Conservation (phyloP, 1,140 invertebrate genomes). For the Bombyx mandarina region DNA sequence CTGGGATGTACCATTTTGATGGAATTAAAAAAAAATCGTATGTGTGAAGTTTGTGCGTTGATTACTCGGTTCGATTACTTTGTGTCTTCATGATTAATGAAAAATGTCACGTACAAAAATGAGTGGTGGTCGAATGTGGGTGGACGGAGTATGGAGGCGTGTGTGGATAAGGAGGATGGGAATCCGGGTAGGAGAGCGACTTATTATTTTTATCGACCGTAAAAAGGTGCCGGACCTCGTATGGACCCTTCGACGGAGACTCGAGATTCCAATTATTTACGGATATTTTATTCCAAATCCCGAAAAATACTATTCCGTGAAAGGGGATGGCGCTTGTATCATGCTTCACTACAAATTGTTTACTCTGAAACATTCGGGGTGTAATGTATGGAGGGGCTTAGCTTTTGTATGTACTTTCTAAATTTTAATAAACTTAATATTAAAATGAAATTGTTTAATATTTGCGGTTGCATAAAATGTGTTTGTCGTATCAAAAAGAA, state of each 20-base stretch:
- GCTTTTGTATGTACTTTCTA: too few species aligned
- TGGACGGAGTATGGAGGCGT: slow-evolving; percentile 21
- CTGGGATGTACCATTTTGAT: slow-evolving; percentile 21
- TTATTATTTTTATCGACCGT: slow-evolving; percentile 55
- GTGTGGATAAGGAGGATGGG: slow-evolving; percentile 12
- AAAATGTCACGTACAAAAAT: slow-evolving; percentile 65
- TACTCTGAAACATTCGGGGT: slow-evolving; percentile 12
- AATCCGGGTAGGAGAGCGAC: slow-evolving; percentile 19
- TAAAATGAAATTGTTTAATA: not conserved
- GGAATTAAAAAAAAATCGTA: too few species aligned
- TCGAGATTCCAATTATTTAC: slow-evolving; percentile 48
- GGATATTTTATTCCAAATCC: slow-evolving; percentile 44
- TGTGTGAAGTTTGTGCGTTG: too few species aligned
- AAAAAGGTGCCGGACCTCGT: slow-evolving; percentile 50
- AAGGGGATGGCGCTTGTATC: slow-evolving; percentile 30
- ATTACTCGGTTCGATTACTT: slow-evolving; percentile 5
- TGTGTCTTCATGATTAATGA: slow-evolving; percentile 39
- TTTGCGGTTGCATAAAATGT: not conserved
- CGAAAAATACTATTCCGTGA: slow-evolving; percentile 37
- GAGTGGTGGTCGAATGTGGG: slow-evolving; percentile 59
- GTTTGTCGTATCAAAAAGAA: not conserved
- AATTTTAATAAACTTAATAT: too few species aligned
- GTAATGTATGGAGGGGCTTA: too few species aligned
- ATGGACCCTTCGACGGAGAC: slow-evolving; percentile 31
- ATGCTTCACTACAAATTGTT: slow-evolving; percentile 21